Evolutionary conservation across 2,113 vertebrate species (phyloP).

Genomic region (Nycticorax nycticorax): DNA sequence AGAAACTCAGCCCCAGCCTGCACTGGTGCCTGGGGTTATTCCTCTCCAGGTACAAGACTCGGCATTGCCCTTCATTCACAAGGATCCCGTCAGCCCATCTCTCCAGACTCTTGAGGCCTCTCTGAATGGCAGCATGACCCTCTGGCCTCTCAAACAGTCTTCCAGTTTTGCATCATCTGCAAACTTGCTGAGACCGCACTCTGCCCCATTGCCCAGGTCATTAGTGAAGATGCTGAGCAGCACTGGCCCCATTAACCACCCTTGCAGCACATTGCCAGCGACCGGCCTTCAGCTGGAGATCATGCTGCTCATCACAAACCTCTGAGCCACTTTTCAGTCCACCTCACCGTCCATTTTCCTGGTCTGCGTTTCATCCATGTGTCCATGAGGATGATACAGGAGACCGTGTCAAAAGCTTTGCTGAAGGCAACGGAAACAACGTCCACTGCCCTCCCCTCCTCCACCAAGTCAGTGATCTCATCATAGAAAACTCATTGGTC

Average conservation of each 20-base stretch:
- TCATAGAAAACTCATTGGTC: not conserved
- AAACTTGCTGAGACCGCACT: not conserved
- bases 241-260: not conserved
- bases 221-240: not conserved
- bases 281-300: not conserved
- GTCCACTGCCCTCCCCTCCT: not conserved
- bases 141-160: not conserved
- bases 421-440: not conserved
- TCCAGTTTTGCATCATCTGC: not conserved
- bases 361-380: not conserved
- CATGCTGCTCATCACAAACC: not conserved
- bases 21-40: not conserved
- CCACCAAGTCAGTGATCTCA: not conserved
- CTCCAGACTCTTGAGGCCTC: not conserved
- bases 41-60: not conserved
- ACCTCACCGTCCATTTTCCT: not conserved
- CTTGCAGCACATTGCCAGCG: accelerated
- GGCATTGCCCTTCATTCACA: not conserved
- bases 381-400: not conserved
- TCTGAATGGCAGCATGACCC: not conserved
- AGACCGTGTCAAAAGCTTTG: not conserved
- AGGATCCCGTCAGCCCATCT: too few relatives aligned
- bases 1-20: not conserved
- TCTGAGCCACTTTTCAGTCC: not conserved
- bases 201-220: not conserved